Evolutionary conservation across 2,113 vertebrate genomes (phyloP).

Genomic region (Lonchura striata): DNA sequence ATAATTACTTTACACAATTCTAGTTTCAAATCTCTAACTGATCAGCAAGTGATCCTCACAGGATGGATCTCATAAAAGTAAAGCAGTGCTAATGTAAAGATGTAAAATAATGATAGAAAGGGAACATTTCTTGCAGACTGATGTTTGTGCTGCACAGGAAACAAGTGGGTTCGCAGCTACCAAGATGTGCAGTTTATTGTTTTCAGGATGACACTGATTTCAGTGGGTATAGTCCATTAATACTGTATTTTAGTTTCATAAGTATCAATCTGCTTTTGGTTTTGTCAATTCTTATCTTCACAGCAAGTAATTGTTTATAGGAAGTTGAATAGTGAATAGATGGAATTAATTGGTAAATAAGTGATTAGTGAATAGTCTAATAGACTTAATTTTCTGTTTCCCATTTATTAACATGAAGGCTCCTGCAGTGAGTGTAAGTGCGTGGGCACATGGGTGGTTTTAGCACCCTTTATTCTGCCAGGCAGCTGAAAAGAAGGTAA

Average conservation of each 20-base stretch:
- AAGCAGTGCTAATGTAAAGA: neutral
- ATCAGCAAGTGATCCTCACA: neutral
- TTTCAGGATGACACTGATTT: neutral
- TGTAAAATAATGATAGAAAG: neutral
- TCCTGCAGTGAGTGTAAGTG: neutral
- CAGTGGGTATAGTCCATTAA: neutral
- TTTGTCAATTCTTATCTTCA: neutral
- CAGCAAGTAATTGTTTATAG: neutral
- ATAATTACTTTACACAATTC: neutral
- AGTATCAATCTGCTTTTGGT: neutral
- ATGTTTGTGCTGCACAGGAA: neutral
- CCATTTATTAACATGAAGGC: neutral
- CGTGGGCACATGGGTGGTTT: neutral
- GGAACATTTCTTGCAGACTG: neutral
- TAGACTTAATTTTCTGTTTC: neutral
- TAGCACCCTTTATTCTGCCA: neutral
- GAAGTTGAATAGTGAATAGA: neutral
- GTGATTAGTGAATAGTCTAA: neutral
- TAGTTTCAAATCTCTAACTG: neutral
- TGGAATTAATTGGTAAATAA: neutral
- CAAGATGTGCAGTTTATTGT: neutral
- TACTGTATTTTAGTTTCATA: neutral
- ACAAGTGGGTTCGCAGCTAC: neutral
- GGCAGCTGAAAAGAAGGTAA: neutral
- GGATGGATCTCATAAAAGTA: neutral